These are phyloP conservation scores for Eurytoma adleriae DNA, from an alignment of 2,888 invertebrate genomes.

Conservation along the genomic window DNA sequence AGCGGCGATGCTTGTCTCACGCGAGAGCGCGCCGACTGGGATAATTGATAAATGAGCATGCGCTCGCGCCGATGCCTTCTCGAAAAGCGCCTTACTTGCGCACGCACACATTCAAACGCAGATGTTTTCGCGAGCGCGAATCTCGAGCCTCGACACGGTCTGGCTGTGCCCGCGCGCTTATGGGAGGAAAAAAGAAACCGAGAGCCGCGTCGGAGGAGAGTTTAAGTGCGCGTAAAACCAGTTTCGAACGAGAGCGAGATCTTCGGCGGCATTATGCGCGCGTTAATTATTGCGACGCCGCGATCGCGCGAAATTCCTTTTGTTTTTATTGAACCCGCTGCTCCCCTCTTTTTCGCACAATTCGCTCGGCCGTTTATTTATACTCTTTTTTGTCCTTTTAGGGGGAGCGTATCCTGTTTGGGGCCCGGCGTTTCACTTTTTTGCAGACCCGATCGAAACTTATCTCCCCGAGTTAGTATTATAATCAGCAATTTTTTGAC, in stretches of 20 bases:
- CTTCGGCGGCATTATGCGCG: background rate
- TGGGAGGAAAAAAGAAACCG: slow-evolving; percentile 39
- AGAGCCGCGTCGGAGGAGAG: slow-evolving; percentile 31
- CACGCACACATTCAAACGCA: background rate
- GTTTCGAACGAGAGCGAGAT: slow-evolving; percentile 54
- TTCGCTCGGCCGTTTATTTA: background rate
- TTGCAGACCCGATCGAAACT: too few relatives aligned
- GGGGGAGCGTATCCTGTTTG: background rate
- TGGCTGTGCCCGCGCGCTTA: background rate
- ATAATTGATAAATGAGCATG: too few relatives aligned
- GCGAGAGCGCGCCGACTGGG: too few relatives aligned
- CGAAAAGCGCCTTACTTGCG: too few relatives aligned
- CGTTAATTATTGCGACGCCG: background rate
- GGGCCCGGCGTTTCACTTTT: too few relatives aligned
- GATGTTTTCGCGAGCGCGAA: slow-evolving; percentile 1
- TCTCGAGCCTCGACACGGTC: slow-evolving; percentile 40
- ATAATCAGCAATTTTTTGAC: too few relatives aligned
- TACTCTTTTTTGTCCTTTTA: background rate
- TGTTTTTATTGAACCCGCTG: too few relatives aligned
- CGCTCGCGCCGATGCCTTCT: too few relatives aligned
- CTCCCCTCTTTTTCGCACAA: too few relatives aligned
- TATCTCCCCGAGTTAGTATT: too few relatives aligned
- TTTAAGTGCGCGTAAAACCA: slow-evolving; percentile 39
- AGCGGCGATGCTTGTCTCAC: too few relatives aligned
- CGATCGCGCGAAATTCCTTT: background rate